A percentile compares a stretch with the other conserved stretches of the same genome.
phyloP scores from a whole-genome alignment of 2,888 invertebrate species.

The Diarsia mendica region DNA sequence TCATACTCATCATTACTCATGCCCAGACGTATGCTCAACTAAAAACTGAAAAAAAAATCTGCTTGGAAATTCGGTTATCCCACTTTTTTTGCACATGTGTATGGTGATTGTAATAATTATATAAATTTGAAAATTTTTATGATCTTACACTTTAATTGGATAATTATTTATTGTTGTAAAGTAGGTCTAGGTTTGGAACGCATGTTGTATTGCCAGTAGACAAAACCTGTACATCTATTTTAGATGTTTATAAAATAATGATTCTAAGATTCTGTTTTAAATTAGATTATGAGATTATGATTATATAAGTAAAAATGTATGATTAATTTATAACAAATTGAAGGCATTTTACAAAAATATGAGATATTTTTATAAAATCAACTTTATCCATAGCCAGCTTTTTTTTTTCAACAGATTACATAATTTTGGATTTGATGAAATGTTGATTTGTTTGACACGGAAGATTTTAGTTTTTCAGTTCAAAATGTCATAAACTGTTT shows the following conservation, averaged over 20 bases:
- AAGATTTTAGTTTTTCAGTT: conserved; percentile 20
- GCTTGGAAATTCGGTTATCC: neutral
- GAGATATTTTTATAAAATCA: neutral
- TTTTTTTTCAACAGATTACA: conserved; percentile 26
- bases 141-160: neutral
- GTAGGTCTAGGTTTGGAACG: conserved; percentile 45
- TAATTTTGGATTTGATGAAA: conserved; percentile 30
- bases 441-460: conserved; percentile 28
- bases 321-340: neutral
- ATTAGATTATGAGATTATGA: neutral
- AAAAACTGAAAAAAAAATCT: too few species aligned
- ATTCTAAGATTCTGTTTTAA: neutral
- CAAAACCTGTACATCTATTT: too few species aligned
- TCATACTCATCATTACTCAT: rapidly evolving
- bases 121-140: neutral
- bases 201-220: conserved; percentile 26
- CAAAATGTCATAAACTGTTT: conserved; percentile 46
- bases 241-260: too few species aligned
- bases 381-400: neutral
- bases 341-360: neutral
- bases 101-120: neutral
- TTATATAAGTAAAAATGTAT: too few species aligned
- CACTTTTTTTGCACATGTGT: too few species aligned
- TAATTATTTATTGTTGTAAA: too few species aligned
- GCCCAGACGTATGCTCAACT: too few species aligned